Conservation (phyloP, 2,113 vertebrate species). For the Parus major region DNA sequence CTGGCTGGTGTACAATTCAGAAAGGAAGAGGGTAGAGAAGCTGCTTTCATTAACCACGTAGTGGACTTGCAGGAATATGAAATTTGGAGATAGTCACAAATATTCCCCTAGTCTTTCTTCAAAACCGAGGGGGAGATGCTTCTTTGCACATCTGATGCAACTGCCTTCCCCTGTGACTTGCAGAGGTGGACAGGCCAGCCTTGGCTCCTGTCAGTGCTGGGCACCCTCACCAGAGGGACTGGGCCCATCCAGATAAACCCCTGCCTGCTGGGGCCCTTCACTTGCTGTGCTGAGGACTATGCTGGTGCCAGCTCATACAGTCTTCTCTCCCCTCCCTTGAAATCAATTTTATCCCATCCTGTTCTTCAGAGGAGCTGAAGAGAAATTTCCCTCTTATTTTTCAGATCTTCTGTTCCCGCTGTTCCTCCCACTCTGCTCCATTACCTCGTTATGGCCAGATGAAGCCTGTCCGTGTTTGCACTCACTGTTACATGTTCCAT, state of each 20-base stretch:
- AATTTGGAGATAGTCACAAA: neutral
- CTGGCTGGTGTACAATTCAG: neutral
- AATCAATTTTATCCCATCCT: neutral
- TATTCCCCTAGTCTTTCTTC: neutral
- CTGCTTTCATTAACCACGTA: neutral
- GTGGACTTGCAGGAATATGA: neutral
- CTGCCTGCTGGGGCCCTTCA: neutral
- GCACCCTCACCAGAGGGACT: neutral
- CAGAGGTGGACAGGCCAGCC: neutral
- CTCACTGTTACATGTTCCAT: conserved; percentile 98
- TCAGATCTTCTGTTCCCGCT: conserved; percentile 98
- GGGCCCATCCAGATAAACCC: neutral
- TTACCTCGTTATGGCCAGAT: conserved; percentile 95
- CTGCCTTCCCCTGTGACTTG: neutral
- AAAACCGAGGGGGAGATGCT: neutral
- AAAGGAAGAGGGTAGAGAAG: neutral
- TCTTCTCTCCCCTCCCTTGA: neutral
- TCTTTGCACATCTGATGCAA: neutral
- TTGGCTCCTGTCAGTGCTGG: neutral
- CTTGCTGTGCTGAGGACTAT: neutral
- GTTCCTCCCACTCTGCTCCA: conserved; percentile 94
- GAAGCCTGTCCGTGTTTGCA: conserved; percentile 96
- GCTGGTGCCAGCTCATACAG: accelerated
- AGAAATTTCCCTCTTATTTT: conserved; percentile 37
- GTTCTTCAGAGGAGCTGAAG: neutral